Conservation (phyloP, 2,113 vertebrate genomes). For the Argyrosomus japonicus region DNA sequence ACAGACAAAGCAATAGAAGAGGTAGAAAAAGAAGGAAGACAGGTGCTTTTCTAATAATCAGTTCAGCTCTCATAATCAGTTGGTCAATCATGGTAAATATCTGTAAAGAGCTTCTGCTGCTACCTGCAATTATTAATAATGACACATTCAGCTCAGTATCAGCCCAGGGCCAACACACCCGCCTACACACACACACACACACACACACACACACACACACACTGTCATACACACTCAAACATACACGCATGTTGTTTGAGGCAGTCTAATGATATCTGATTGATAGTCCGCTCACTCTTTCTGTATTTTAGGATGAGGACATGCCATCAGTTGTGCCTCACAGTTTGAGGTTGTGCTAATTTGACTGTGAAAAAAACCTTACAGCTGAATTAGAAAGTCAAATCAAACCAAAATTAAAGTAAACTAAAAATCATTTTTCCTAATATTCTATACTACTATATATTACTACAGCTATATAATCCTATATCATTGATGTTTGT, state of each 20-base stretch:
- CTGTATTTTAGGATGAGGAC: slow-evolving; percentile 29
- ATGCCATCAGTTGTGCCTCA: slow-evolving; percentile 37
- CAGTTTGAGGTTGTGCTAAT: slow-evolving; percentile 36
- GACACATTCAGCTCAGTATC: slow-evolving; percentile 65
- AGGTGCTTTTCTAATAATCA: slow-evolving; percentile 8
- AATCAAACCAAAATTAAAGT: background rate
- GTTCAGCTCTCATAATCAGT: slow-evolving; percentile 58
- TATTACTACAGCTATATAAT: no score
- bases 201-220: slow-evolving; percentile 16
- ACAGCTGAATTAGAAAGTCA: background rate
- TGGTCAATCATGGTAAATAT: slow-evolving; percentile 65
- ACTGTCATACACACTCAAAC: slow-evolving; percentile 17
- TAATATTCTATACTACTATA: no score
- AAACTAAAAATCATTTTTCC: background rate
- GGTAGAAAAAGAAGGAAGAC: background rate
- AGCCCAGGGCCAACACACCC: slow-evolving; percentile 22
- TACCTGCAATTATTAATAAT: slow-evolving; percentile 74
- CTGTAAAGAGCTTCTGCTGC: slow-evolving; percentile 56
- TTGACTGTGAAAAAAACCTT: slow-evolving; percentile 3
- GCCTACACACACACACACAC: slow-evolving; percentile 22
- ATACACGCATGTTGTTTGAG: slow-evolving; percentile 26
- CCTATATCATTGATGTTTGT: no score
- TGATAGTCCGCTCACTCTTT: slow-evolving; percentile 51
- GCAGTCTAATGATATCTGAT: slow-evolving; percentile 65
- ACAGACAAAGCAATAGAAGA: background rate